These are phyloP conservation scores for Molossus molossus DNA, from an alignment of 2,797 vertebrate genomes.

Conservation along the genomic window DNA sequence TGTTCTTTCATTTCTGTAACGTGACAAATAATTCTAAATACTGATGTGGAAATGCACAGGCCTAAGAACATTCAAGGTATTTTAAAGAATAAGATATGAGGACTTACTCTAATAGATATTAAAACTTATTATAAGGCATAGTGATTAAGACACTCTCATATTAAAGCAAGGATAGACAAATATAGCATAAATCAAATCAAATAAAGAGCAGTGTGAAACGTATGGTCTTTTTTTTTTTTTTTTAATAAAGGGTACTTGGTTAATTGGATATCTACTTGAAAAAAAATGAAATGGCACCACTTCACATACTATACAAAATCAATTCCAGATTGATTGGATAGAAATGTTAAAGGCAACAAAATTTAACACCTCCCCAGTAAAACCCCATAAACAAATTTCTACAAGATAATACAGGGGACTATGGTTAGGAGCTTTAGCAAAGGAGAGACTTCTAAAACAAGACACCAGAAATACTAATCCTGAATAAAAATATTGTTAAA, in stretches of 20 bases:
- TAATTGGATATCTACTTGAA: background rate
- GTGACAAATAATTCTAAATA: constrained; percentile 48
- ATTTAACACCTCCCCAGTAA: background rate
- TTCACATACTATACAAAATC: background rate
- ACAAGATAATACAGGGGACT: background rate
- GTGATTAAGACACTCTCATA: constrained; percentile 36
- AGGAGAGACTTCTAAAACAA: constrained; percentile 15
- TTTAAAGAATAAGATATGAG: constrained; percentile 8
- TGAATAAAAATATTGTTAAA: constrained; percentile 36
- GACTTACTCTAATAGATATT: background rate
- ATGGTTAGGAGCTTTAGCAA: background rate
- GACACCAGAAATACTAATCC: background rate
- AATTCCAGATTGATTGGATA: background rate
- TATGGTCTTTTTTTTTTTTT: background rate
- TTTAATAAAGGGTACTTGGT: background rate
- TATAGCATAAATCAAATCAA: constrained; percentile 32
- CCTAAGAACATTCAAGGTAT: background rate
- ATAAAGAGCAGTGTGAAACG: background rate
- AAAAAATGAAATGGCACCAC: background rate
- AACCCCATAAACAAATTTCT: background rate
- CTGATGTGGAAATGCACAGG: background rate
- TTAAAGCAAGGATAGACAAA: constrained; percentile 21
- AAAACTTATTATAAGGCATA: background rate
- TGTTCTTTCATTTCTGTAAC: background rate
- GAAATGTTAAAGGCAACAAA: constrained; percentile 27